Base-by-base conservation (phyloP, 2,113 vertebrate genomes). In the Sinocyclocheilus anophthalmus region DNA sequence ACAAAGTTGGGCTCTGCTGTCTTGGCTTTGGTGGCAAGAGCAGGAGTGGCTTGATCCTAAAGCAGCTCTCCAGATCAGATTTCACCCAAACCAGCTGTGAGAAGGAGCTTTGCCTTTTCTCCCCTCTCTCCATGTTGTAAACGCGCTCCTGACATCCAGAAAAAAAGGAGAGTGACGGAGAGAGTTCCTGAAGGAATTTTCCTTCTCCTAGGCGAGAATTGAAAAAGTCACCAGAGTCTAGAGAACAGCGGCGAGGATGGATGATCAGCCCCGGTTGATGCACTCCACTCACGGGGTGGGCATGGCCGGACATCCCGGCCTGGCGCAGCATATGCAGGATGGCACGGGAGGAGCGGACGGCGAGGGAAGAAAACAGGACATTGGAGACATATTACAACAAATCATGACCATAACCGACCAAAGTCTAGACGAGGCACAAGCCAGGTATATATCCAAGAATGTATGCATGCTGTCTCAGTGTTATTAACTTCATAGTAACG, bases 331-430 rank as follows among this genome's bases (percentile, higher is more conserved):
- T 94, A 96, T 98, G 96, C 97, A 96, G 96, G 97, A 98, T 91
- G 97, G 97, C 91, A 95, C 96, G 81, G 96, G 94, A 88, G 97
- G 96, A 92, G 94, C 95, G 90, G 97, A 98, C 95, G 97, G 95
- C 91, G 97, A 98, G 88, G 97, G 96, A 90, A 95, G 98, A 85
- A 99, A 99, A 94, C 98, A 99, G 95, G 98, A 99, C 96, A 99
- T 99, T 93, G 98, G 98, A 94, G 97, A 99, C 96, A 99, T 99
- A 94, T 95, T 99, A 94, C 98, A 99, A 94, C 98, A 99, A 91
- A 99, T 99, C 70, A 99, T 99, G 98, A 99, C 98, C 95, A 99
- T 99, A 95, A 99, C 98, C 88, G 98, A 99, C 93, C 98, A 99
- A 96, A 99, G 97, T 95, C 95, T 99, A 94, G 98, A 99, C 91